Percentiles rank a stretch among this genome's conserved stretches.
Conservation (phyloP, 2,888 invertebrate genomes). For the Tenodera sinensis region DNA sequence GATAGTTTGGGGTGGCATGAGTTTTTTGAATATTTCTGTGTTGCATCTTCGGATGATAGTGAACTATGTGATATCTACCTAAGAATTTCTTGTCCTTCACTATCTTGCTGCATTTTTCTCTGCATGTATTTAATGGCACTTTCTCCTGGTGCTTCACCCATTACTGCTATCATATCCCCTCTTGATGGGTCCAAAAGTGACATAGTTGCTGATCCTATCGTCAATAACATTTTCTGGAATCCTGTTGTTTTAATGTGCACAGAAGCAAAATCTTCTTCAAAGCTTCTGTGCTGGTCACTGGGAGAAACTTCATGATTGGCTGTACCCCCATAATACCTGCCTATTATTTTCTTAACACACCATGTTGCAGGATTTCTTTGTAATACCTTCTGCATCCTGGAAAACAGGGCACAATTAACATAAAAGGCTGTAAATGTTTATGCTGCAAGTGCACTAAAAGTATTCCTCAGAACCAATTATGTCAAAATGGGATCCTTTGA, state of each 20-base stretch:
- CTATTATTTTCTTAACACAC: neutral
- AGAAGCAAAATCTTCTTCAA: constrained; percentile 58
- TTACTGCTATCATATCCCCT: constrained; percentile 90
- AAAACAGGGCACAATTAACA: neutral
- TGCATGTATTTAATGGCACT: constrained; percentile 68
- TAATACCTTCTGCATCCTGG: neutral
- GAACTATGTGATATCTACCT: constrained; percentile 1
- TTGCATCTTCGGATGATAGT: too few relatives aligned
- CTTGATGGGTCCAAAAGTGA: constrained; percentile 74
- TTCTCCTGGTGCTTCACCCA: constrained; percentile 85
- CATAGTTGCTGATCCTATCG: constrained; percentile 82
- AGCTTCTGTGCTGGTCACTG: constrained; percentile 38
- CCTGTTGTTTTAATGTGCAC: constrained; percentile 61
- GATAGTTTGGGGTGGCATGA: too few relatives aligned
- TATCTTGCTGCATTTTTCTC: constrained; percentile 67
- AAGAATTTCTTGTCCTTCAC: constrained; percentile 73
- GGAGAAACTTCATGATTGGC: neutral
- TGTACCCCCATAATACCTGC: neutral
- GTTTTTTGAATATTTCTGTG: too few relatives aligned
- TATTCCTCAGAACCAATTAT: too few relatives aligned
- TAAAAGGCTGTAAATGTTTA: too few relatives aligned
- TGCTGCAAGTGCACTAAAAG: too few relatives aligned
- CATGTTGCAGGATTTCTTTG: neutral
- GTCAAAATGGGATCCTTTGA: too few relatives aligned
- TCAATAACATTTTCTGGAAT: constrained; percentile 74